phyloP scores from a whole-genome alignment of 2,888 invertebrate species.

The Sinohyriopsis cumingii region DNA sequence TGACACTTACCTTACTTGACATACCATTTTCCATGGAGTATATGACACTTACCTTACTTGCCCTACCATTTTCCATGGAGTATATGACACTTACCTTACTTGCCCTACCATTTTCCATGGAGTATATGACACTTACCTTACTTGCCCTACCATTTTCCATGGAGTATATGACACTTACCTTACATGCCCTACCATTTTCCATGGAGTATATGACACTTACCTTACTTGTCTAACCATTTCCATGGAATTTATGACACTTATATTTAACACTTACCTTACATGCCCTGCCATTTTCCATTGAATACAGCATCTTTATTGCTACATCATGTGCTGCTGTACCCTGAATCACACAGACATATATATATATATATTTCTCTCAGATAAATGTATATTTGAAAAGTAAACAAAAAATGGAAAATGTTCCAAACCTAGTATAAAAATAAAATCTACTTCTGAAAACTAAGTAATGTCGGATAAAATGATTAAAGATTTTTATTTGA shows the following conservation, averaged over 20 bases:
- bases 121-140: not conserved
- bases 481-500: too few relatives aligned
- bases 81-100: not conserved
- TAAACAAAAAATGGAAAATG: too few relatives aligned
- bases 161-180: constrained; percentile 13
- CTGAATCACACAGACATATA: constrained; percentile 42
- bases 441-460: too few relatives aligned
- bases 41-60: not conserved
- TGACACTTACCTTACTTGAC: too few relatives aligned
- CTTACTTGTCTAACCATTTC: not conserved
- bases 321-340: constrained; percentile 73
- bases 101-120: too few relatives aligned
- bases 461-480: too few relatives aligned
- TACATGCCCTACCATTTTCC: constrained; percentile 4
- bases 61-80: too few relatives aligned
- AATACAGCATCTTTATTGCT: constrained; percentile 88
- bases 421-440: not conserved
- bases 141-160: not conserved
- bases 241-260: not conserved
- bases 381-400: not conserved
- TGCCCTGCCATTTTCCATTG: constrained; percentile 9
- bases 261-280: too few relatives aligned
- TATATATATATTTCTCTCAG: constrained; percentile 1
- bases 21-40: too few relatives aligned
- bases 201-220: not conserved